Evolutionary conservation across 35 echinoderm and acorn worm species (phyloP).

Genomic region (Apostichopus californicus): DNA sequence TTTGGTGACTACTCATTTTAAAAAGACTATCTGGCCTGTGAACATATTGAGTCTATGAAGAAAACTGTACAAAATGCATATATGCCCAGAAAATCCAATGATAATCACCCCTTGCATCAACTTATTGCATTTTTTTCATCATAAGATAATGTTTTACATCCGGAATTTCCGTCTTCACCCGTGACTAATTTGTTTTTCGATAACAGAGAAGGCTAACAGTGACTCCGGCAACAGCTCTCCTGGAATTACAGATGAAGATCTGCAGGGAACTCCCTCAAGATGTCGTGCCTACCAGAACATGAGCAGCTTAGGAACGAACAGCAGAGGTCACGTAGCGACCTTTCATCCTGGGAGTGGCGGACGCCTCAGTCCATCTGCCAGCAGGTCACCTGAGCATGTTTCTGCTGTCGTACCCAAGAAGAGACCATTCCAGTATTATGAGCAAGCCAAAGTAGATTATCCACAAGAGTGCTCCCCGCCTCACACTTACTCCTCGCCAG

Average conservation of each 20-base stretch:
- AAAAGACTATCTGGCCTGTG: too few species aligned
- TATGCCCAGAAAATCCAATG: too few species aligned
- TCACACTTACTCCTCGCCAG: conserved; percentile 22
- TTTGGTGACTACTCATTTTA: too few species aligned
- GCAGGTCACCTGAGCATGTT: neutral
- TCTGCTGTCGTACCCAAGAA: conserved; percentile 25
- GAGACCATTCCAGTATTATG: conserved; percentile 12
- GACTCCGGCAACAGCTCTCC: conserved; percentile 86
- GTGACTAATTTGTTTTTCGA: neutral
- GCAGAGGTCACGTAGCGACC: neutral
- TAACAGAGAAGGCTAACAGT: conserved; percentile 59
- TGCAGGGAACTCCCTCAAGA: neutral
- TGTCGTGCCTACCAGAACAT: conserved; percentile 12
- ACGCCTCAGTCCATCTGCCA: neutral
- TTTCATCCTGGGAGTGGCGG: neutral
- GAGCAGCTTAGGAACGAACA: neutral
- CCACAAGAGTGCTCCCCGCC: conserved; percentile 12
- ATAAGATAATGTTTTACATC: too few species aligned
- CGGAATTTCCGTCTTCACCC: neutral
- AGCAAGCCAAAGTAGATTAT: neutral
- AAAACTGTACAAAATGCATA: too few species aligned
- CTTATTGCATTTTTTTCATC: too few species aligned
- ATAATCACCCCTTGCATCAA: too few species aligned
- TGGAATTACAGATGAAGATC: conserved; percentile 60
- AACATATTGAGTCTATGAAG: too few species aligned